phyloP scores from a whole-genome alignment of 2,888 invertebrate species.

The Melipona beecheii region DNA sequence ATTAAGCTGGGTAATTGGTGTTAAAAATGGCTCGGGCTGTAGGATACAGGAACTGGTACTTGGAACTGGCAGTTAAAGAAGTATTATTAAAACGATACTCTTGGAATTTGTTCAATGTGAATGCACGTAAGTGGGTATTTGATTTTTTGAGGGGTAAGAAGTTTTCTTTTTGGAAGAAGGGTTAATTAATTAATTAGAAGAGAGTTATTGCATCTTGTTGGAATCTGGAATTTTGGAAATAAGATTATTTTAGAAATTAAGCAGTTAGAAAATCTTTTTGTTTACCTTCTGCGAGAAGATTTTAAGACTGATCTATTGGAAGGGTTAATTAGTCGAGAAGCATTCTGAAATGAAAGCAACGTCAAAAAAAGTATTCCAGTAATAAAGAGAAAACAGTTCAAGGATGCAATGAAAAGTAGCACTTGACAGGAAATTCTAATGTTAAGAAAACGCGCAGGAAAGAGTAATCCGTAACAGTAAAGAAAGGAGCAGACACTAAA shows the following conservation, averaged over 20 bases:
- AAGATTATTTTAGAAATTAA: too few species aligned
- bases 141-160: neutral
- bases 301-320: neutral
- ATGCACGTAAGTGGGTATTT: neutral
- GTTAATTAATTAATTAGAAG: too few species aligned
- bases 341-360: neutral
- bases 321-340: neutral
- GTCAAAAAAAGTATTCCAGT: neutral
- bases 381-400: neutral
- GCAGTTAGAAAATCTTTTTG: neutral
- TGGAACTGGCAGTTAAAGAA: neutral
- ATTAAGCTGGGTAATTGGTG: conserved; percentile 19
- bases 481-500: neutral
- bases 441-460: neutral
- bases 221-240: too few species aligned
- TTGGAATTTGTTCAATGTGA: neutral
- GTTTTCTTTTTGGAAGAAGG: too few species aligned
- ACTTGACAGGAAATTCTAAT: neutral
- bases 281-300: neutral
- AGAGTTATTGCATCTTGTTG: too few species aligned
- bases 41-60: neutral
- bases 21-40: neutral
- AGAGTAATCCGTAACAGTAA: neutral
- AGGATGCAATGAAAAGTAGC: neutral
- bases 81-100: neutral